Conservation (phyloP, 2,113 vertebrate species). For the Ochotona princeps region DNA sequence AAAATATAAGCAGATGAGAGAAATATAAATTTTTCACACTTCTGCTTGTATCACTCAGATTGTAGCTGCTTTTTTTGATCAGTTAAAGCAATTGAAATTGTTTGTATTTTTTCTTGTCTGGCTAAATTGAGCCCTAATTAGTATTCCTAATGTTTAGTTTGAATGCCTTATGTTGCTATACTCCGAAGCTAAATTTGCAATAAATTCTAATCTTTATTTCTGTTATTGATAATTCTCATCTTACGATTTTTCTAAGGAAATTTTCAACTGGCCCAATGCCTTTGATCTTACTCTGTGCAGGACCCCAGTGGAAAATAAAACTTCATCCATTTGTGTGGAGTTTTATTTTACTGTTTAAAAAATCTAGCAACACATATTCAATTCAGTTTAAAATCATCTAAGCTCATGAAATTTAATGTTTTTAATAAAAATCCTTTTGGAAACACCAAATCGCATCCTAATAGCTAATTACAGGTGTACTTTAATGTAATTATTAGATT, state of each 20-base stretch:
- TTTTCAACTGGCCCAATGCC: not conserved
- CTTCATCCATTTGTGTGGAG: not conserved
- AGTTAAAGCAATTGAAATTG: not conserved
- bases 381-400: not conserved
- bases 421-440: slow-evolving; percentile 7
- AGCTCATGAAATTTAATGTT: slow-evolving; percentile 50
- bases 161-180: not conserved
- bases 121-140: not conserved
- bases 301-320: not conserved
- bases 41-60: too few relatives aligned
- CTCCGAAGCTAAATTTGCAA: slow-evolving; percentile 1
- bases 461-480: not conserved
- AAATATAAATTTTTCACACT: too few relatives aligned
- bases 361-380: not conserved
- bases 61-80: too few relatives aligned
- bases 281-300: not conserved
- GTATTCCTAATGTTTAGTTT: not conserved
- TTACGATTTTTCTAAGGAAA: not conserved
- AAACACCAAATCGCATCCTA: slow-evolving; percentile 10
- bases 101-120: not conserved
- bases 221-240: not conserved
- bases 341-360: slow-evolving; percentile 15
- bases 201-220: not conserved
- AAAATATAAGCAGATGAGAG: too few relatives aligned
- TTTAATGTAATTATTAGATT: not conserved